Conservation (phyloP, 1,140 invertebrate genomes). For the Polypedilum vanderplanki region DNA sequence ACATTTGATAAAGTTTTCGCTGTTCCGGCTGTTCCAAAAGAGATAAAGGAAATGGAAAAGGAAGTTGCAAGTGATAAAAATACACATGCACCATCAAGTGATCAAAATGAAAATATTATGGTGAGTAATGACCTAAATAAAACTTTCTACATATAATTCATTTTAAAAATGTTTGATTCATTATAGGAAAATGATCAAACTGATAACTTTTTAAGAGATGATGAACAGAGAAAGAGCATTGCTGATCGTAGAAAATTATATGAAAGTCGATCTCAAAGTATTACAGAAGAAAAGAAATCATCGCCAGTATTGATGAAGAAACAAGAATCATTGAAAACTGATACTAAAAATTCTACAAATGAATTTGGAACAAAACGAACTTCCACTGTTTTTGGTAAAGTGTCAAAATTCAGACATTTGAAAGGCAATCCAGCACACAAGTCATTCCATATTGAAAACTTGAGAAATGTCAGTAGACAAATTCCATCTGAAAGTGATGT, state of each 20-base stretch:
- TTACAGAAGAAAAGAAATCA: constrained; percentile 55
- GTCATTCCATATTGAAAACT: constrained; percentile 85
- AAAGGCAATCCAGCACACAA: constrained; percentile 86
- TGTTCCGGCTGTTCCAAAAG: constrained; percentile 59
- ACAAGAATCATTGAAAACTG: neutral
- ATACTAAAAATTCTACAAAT: neutral
- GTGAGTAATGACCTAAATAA: neutral
- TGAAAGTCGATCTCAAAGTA: constrained; percentile 58
- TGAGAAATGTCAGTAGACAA: constrained; percentile 81
- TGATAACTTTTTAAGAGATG: neutral
- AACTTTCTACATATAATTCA: neutral
- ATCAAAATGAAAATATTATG: constrained; percentile 25
- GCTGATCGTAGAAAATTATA: constrained; percentile 70
- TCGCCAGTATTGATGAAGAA: constrained; percentile 63
- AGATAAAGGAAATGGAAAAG: constrained; percentile 32
- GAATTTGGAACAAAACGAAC: constrained; percentile 60
- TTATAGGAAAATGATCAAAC: neutral
- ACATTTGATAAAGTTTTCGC: constrained; percentile 74
- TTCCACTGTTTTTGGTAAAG: constrained; percentile 79
- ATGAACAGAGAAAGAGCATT: constrained; percentile 57
- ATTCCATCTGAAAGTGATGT: constrained; percentile 90
- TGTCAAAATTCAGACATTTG: constrained; percentile 88
- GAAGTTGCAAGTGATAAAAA: constrained; percentile 37
- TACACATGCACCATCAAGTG: constrained; percentile 43
- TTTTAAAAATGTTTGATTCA: neutral